Percentiles rank a stretch among this genome's conserved stretches.
Evolutionary conservation across 2,888 invertebrate genomes (phyloP).

Genomic region (Ypsolopha scabrella): DNA sequence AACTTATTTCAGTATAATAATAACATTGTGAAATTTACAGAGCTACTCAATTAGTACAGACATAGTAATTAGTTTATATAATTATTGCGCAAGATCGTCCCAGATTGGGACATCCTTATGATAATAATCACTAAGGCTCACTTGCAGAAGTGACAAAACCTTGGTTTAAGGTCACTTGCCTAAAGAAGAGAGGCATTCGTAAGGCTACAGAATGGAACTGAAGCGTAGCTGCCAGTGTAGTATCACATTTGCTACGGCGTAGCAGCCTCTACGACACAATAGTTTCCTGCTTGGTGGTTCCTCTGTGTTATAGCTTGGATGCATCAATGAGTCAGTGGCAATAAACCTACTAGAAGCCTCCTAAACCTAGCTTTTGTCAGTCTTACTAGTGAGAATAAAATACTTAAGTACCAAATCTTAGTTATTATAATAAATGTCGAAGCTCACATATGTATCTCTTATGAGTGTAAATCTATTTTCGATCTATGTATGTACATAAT

Average conservation of each 20-base stretch:
- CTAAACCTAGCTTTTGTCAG: background rate
- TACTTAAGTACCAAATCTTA: slow-evolving; percentile 58
- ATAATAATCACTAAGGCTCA: slow-evolving; percentile 28
- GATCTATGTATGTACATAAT: slow-evolving; percentile 59
- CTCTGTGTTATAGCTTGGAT: too few species aligned
- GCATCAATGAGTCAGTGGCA: too few species aligned
- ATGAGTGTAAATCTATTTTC: slow-evolving; percentile 44
- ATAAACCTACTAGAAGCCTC: slow-evolving; percentile 2
- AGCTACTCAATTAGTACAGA: slow-evolving; percentile 60
- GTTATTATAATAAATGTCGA: slow-evolving; percentile 58
- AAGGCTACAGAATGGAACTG: too few species aligned
- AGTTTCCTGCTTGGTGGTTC: too few species aligned
- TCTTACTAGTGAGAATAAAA: slow-evolving; percentile 8
- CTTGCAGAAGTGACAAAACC: too few species aligned
- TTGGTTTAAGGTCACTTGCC: too few species aligned
- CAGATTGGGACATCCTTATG: slow-evolving; percentile 41
- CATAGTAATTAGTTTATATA: slow-evolving; percentile 56
- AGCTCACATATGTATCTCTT: slow-evolving; percentile 63
- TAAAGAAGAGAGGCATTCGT: too few species aligned
- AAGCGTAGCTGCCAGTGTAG: too few species aligned
- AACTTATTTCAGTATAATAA: slow-evolving; percentile 58
- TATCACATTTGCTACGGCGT: too few species aligned
- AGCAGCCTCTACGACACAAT: too few species aligned
- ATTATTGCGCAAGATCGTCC: slow-evolving; percentile 64
- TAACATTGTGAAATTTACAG: slow-evolving; percentile 68